These are phyloP conservation scores for Hemiscyllium ocellatum DNA, from an alignment of 2,113 vertebrate species.

Conservation along the genomic window DNA sequence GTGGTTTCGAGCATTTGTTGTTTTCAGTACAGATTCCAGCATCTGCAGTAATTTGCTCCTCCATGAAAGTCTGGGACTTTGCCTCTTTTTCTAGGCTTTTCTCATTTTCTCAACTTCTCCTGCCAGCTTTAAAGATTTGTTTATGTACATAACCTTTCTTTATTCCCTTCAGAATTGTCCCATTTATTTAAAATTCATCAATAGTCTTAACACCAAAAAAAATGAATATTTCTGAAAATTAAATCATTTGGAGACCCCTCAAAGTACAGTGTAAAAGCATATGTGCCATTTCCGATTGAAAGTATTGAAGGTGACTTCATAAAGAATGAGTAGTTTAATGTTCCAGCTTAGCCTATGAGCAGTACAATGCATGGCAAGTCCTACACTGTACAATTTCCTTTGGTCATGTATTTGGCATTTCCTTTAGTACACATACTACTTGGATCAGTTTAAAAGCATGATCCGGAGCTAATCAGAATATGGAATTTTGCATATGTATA, in stretches of 20 bases:
- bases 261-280: neutral
- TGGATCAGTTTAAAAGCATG: neutral
- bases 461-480: neutral
- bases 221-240: neutral
- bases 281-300: neutral
- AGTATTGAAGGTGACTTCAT: neutral
- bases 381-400: neutral
- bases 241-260: neutral
- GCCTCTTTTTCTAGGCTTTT: neutral
- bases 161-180: neutral
- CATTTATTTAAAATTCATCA: neutral
- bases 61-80: neutral
- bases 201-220: neutral
- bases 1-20: no score
- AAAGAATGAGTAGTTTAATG: neutral
- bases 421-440: neutral
- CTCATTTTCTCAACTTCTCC: neutral
- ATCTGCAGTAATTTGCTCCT: neutral
- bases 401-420: no score
- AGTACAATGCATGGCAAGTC: neutral
- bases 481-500: neutral
- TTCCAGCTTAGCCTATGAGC: neutral
- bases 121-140: neutral
- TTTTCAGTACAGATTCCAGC: no score
- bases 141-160: neutral